These are phyloP conservation scores for Tetrax tetrax DNA, from an alignment of 2,113 vertebrate genomes.

Conservation along the genomic window DNA sequence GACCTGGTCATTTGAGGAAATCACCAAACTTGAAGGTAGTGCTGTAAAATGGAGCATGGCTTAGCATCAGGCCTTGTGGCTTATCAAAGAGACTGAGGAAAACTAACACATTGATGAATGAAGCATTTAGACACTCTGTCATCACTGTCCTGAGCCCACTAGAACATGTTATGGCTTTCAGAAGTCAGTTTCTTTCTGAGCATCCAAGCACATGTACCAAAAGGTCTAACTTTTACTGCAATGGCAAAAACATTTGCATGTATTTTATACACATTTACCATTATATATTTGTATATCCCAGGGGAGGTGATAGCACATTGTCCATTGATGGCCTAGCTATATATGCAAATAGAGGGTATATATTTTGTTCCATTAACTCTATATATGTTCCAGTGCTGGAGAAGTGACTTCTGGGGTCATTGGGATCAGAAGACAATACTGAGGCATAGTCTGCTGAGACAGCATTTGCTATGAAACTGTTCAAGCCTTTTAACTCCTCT, in stretches of 20 bases:
- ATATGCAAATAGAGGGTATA: neutral
- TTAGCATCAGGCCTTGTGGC: neutral
- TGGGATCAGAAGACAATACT: neutral
- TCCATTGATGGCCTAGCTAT: neutral
- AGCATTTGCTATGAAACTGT: neutral
- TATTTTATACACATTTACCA: neutral
- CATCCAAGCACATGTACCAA: neutral
- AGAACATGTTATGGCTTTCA: neutral
- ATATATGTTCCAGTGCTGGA: neutral
- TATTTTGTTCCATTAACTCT: neutral
- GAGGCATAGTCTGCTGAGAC: neutral
- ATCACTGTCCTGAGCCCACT: neutral
- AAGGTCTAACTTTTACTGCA: neutral
- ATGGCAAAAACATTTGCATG: neutral
- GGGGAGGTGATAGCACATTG: neutral
- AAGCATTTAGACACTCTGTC: neutral
- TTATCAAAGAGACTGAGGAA: neutral
- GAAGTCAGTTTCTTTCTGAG: neutral
- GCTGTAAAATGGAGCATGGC: neutral
- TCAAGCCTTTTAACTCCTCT: neutral
- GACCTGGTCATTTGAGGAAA: neutral
- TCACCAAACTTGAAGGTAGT: neutral
- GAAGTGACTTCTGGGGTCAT: neutral
- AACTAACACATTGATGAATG: neutral
- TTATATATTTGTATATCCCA: neutral